Evolutionary conservation across 2,113 vertebrate genomes (phyloP), one percentile per base, ranked within the genome.

Genomic region (Silurus glanis): DNA sequence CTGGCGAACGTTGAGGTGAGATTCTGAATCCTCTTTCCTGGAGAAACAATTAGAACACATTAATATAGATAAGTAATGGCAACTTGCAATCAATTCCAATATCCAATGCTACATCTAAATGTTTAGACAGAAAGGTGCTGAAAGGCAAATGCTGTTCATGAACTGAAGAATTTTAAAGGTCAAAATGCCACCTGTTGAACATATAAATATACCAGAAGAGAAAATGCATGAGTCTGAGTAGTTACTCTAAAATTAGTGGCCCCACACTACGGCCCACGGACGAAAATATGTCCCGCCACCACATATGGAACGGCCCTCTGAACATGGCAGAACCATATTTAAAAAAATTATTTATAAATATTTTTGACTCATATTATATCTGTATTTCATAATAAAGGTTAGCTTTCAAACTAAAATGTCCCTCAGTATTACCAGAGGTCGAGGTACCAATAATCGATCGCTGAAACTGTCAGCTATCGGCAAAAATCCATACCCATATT

Each of bases 1-100:
- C 96, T 96, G 64, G 95, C 91, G 16, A 96, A 97, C 0, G 97
- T 96, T 0, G 95, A 97, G 85, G 96, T 97, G 89, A 99, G 96
- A 88, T 97, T 96, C 86, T 97, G 95, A 78, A 99, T 94, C 3
- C 95, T 94, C 89, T 95, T 96, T 80, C 94, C 98, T 99, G 28
- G 89, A 90, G 81, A 79, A 94, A 91, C 61, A 45, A 74, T 78
- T 2, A n/a, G 45, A 25, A 28, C 55, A 58, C 23, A 83, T 37
- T 37, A 71, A 14, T 12, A 64, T 6, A 84, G 56, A 83, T 71
- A 80, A 72, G n/a, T n/a, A 83, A 67, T 72, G 25, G 55, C 8
- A 59, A 67, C 21, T 10, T 21, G 6, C 5, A 1, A 59, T 49
- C 4, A 47, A 53, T 62, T 84, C 9, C 1, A 56, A 49, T 21